Evolutionary conservation across 2,113 vertebrate species (phyloP), one percentile per base, ranked within the genome.

Genomic region (Uria lomvia): DNA sequence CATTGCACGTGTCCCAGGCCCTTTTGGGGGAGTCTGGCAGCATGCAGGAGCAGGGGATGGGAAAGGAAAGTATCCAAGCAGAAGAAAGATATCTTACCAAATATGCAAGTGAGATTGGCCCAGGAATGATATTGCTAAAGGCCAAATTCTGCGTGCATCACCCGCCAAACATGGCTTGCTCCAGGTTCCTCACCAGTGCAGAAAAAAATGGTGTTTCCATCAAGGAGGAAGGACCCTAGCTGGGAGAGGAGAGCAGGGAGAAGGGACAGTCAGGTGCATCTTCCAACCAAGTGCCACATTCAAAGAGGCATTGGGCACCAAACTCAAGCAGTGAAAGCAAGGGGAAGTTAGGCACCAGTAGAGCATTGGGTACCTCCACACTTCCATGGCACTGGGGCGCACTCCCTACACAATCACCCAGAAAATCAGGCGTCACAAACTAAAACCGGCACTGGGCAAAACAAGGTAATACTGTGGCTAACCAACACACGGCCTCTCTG

Each of bases 401-500:
- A 9, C 12, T 86, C 42, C 36, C 4, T 65, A 14, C 0, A 2
- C 7, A 20, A 66, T 26, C 3, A 3, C 18, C 21, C 36, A 38
- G 66, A 93, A 93, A 60, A 76, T 60, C 49, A 72, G 78, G 72
- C 45, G 65, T n/a, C 47, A 59, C 42, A 74, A 82, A 60, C 49
- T 42, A 29, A 77, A 83, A 29, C 11, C 4, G 2, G 0, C 2
- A 0, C 49, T 45, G 36, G 13, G 19, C 34, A 92, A 45, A 47
- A 29, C 20, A 80, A 82, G 32, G 20, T 29, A 55, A 42, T 0
- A 0, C 42, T 34, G 3, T 27, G 56, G 43, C 36, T 63, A 21
- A 42, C 21, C 55, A 53, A 34, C 32, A 47, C 15, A 29, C 0
- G 1, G 23, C 29, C 29, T 26, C 32, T 71, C 6, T 1, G 3